Evolutionary conservation across 2,797 vertebrate genomes (phyloP), one percentile per base, ranked within the genome.

Genomic region (Megalops cyprinoides): DNA sequence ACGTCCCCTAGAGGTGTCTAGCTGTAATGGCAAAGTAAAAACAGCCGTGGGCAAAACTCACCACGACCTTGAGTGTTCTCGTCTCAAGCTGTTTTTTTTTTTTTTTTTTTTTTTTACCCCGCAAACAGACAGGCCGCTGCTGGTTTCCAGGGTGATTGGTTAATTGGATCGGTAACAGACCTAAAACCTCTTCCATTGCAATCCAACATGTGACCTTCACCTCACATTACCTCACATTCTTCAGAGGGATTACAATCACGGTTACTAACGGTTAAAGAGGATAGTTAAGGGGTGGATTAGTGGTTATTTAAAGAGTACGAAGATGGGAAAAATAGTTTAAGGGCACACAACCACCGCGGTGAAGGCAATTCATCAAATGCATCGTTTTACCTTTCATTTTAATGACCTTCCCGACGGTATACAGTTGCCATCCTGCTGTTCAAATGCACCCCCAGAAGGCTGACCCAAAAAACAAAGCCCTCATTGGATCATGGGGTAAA

Each of bases 1-100:
- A 9, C 7, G 74, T 23, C 55, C 56, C 56, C 56, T 44, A 10
- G 34, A 4, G 5, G 76, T 85, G 81, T 77, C 73, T 67, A 77
- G 84, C 81, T 82, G 77, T 82, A 84, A 88, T n/a, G n/a, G n/a
- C n/a, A n/a, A n/a, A n/a, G n/a, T n/a, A n/a, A n/a, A n/a, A n/a
- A n/a, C n/a, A n/a, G 58, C 69, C 48, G 18, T 15, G 71, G n/a
- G 82, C 74, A 81, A 81, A 55, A 39, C 0, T 34, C 18, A n/a
- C 18, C 25, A 42, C 23, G 7, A 37, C 37, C 60, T 28, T 53
- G n/a, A 69, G 73, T 51, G 56, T 58, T 74, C n/a, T 44, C 31
- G 25, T 51, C 31, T 51, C 77, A 53, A 78, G 44, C 39, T 23
- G 80, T 25, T 81, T 51, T 1, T 39, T 56, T 55, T 37, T n/a